Conservation (phyloP, 1,140 invertebrate species). For the Cyclina sinensis region DNA sequence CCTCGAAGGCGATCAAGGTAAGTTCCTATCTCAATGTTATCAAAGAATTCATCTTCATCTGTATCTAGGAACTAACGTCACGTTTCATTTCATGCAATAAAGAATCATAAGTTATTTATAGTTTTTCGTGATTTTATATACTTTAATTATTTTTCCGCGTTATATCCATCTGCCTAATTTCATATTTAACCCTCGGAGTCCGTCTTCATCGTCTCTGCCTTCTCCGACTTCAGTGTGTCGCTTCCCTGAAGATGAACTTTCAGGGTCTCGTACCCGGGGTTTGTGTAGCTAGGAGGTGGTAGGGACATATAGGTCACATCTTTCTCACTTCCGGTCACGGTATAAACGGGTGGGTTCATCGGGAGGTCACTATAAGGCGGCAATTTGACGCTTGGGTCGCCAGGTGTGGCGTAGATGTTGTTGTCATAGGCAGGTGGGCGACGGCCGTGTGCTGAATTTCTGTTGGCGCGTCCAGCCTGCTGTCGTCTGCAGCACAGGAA, state of each 20-base stretch:
- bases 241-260: background rate
- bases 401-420: background rate
- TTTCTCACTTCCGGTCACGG: background rate
- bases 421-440: constrained; percentile 7
- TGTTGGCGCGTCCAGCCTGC: background rate
- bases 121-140: too few relatives aligned
- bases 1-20: too few relatives aligned
- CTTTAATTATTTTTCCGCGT: too few relatives aligned
- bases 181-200: too few relatives aligned
- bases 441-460: too few relatives aligned
- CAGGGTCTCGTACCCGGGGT: constrained; percentile 23
- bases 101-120: too few relatives aligned
- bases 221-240: background rate
- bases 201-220: background rate
- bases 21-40: too few relatives aligned
- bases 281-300: constrained; percentile 18
- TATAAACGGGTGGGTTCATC: constrained; percentile 9
- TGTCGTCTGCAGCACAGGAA: background rate
- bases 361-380: background rate
- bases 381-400: background rate
- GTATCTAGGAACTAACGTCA: too few relatives aligned
- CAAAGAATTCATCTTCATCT: too few relatives aligned
- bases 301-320: background rate
- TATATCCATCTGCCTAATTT: too few relatives aligned
- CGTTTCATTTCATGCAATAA: too few relatives aligned